A percentile compares a stretch with the other conserved stretches of the same genome.
Conservation (phyloP, 2,888 invertebrate species). For the Caenorhabditis auriculariae region DNA sequence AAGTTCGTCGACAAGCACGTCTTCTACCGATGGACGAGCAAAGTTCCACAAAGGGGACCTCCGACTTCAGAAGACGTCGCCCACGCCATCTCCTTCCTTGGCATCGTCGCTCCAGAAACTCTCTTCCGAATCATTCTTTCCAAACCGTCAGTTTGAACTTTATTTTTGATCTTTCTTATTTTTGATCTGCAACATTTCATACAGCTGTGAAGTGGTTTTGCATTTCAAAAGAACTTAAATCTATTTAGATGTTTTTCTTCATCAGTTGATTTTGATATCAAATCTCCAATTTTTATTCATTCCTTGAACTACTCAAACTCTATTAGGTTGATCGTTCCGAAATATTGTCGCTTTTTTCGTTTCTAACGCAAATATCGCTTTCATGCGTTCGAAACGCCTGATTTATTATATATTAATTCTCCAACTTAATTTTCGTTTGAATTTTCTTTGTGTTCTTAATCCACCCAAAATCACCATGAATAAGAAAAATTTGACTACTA, state of each 20-base stretch:
- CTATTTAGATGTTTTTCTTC: too few species aligned
- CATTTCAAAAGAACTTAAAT: too few species aligned
- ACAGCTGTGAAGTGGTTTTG: too few species aligned
- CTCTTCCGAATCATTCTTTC: slow-evolving; percentile 78
- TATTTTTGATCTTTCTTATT: too few species aligned
- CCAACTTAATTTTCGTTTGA: too few species aligned
- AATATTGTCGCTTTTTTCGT: background rate
- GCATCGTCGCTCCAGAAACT: slow-evolving; percentile 78
- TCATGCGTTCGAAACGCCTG: too few species aligned
- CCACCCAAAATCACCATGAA: background rate
- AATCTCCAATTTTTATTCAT: background rate
- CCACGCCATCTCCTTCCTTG: slow-evolving; percentile 70
- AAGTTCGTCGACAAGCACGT: slow-evolving; percentile 80
- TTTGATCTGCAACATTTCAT: too few species aligned
- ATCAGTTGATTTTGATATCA: background rate
- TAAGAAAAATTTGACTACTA: background rate
- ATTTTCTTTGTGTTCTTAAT: too few species aligned
- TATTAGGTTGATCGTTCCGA: background rate
- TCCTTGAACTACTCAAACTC: background rate
- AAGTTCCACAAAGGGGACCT: background rate
- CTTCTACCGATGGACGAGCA: slow-evolving; percentile 76
- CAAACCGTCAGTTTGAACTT: slow-evolving; percentile 78
- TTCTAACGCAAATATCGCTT: too few species aligned
- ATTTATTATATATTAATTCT: too few species aligned
- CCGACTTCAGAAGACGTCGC: slow-evolving; percentile 40